phyloP scores from a whole-genome alignment of 2,113 vertebrate genomes.

The Castor canadensis region DNA sequence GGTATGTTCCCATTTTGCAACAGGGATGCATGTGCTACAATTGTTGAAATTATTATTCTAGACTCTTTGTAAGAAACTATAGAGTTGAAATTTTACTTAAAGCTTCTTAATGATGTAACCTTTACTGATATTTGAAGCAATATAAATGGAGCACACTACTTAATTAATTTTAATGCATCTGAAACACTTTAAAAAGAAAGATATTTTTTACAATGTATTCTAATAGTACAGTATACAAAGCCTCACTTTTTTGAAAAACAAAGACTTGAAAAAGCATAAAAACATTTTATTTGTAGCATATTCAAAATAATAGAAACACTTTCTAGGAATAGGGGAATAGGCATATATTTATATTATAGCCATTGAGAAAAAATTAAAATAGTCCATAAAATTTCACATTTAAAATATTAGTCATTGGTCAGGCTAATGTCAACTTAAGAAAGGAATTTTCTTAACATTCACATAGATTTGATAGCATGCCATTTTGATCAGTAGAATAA shows the following conservation, averaged over 20 bases:
- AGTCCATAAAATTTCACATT: neutral
- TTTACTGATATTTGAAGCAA: neutral
- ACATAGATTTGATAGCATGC: neutral
- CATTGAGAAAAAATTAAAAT: neutral
- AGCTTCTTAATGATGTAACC: neutral
- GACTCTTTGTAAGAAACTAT: neutral
- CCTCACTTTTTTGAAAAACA: neutral
- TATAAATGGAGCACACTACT: neutral
- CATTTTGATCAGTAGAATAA: neutral
- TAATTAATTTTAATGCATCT: neutral
- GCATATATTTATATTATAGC: neutral
- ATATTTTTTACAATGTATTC: neutral
- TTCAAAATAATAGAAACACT: neutral
- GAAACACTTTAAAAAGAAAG: neutral
- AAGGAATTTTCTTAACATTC: neutral
- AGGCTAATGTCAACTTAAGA: neutral
- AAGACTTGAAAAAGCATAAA: neutral
- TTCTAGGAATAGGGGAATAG: neutral
- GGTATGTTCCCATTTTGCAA: neutral
- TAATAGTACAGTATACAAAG: neutral
- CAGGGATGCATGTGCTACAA: neutral
- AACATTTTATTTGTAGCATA: neutral
- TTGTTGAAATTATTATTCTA: neutral
- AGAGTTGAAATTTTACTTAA: slow-evolving; percentile 38
- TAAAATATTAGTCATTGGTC: neutral